These are phyloP conservation scores for Stratiolaelaps scimitus DNA, from an alignment of 1,140 invertebrate species.

Conservation along the genomic window DNA sequence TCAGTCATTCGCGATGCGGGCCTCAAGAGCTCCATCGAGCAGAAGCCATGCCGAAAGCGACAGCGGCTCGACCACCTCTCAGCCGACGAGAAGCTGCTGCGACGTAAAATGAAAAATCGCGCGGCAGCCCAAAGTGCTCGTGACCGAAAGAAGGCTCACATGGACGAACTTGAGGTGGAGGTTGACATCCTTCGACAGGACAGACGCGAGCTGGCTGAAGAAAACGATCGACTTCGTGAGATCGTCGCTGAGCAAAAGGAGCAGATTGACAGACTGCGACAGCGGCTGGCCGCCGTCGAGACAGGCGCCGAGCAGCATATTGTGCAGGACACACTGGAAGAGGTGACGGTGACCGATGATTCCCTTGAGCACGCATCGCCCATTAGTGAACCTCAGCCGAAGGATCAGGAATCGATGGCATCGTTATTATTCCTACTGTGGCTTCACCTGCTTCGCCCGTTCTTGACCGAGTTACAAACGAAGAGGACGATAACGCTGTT, in stretches of 20 bases:
- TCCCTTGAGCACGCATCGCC: constrained; percentile 26
- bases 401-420: constrained; percentile 16
- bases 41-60: not conserved
- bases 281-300: not conserved
- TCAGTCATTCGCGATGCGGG: not conserved
- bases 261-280: constrained; percentile 10
- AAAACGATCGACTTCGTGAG: constrained; percentile 19
- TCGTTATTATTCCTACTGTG: constrained; percentile 15
- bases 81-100: constrained; percentile 8
- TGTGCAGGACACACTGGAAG: not conserved
- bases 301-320: no score
- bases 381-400: constrained; percentile 25
- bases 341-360: not conserved
- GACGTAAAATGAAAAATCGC: constrained; percentile 25
- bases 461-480: no score
- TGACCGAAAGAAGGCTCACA: constrained; percentile 24
- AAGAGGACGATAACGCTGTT: not conserved
- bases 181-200: not conserved
- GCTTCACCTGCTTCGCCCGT: not conserved
- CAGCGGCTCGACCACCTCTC: constrained; percentile 20
- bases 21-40: not conserved
- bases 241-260: constrained; percentile 13
- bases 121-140: constrained; percentile 13
- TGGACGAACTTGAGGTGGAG: constrained; percentile 17
- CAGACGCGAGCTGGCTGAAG: not conserved